Conservation (phyloP, 1,140 invertebrate species). For the Homarus americanus region DNA sequence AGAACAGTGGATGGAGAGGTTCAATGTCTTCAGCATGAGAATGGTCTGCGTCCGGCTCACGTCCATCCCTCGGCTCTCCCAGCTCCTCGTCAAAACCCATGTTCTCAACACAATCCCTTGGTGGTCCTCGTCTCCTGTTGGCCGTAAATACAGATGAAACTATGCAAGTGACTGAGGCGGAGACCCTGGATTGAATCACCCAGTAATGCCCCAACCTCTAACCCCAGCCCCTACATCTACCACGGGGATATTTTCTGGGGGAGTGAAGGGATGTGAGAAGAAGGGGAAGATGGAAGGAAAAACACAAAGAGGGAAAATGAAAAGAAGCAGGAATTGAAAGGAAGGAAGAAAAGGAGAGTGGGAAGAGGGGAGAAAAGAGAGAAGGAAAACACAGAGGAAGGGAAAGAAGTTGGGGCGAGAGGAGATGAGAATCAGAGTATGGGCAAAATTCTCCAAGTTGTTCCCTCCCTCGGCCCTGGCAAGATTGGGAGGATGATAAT, state of each 20-base stretch:
- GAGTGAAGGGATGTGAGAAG: not conserved
- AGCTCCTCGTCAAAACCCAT: not conserved
- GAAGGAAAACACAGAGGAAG: too few relatives aligned
- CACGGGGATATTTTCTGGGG: not conserved
- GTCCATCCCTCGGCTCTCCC: too few relatives aligned
- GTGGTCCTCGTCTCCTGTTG: not conserved
- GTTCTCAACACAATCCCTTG: not conserved
- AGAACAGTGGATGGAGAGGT: too few relatives aligned
- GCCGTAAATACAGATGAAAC: not conserved
- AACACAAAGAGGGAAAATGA: too few relatives aligned
- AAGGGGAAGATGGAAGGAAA: too few relatives aligned
- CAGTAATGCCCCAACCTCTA: not conserved
- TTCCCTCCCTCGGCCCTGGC: not conserved
- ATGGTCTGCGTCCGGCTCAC: too few relatives aligned
- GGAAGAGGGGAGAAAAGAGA: not conserved
- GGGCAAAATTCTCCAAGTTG: not conserved
- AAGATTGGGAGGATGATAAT: not conserved
- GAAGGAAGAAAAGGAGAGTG: not conserved
- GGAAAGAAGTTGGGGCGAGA: too few relatives aligned
- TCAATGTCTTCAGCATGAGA: too few relatives aligned
- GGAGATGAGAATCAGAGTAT: not conserved
- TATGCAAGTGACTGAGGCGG: not conserved
- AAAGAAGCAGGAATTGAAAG: too few relatives aligned
- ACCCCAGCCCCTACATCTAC: not conserved
- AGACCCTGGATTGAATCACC: not conserved